Evolutionary conservation across 1,140 invertebrate genomes (phyloP).

Genomic region (Camponotus floridanus): DNA sequence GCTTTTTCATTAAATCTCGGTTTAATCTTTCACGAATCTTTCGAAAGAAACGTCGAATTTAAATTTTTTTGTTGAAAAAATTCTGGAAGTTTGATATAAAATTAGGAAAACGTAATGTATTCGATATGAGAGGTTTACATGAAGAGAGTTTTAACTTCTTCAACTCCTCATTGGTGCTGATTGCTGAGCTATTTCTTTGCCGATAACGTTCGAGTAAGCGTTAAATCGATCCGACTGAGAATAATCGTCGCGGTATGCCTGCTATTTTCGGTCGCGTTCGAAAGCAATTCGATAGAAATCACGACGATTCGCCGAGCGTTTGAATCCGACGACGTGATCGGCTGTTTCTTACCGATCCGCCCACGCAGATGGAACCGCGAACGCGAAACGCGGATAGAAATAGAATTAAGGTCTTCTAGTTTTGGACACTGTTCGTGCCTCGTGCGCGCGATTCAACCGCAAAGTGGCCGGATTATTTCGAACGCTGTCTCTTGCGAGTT

Average conservation of each 20-base stretch:
- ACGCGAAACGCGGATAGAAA: constrained; percentile 59
- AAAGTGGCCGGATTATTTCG: constrained; percentile 51
- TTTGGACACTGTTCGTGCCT: constrained; percentile 48
- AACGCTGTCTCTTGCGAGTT: constrained; percentile 3
- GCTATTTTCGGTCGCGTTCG: constrained; percentile 72
- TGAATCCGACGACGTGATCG: constrained; percentile 51
- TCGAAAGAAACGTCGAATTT: neutral
- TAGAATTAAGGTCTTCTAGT: constrained; percentile 65
- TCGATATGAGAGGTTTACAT: neutral
- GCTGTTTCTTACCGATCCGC: constrained; percentile 63
- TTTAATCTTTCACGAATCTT: neutral
- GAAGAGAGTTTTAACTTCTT: neutral
- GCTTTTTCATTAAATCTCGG: neutral
- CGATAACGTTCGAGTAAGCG: constrained; percentile 61
- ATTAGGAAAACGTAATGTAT: neutral
- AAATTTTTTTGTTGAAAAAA: neutral
- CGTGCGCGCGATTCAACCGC: constrained; percentile 20
- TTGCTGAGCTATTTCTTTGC: neutral
- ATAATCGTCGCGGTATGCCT: constrained; percentile 74
- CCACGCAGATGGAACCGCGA: constrained; percentile 60
- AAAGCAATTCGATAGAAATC: constrained; percentile 60
- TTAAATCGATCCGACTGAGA: constrained; percentile 62
- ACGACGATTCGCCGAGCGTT: neutral
- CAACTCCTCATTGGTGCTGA: constrained; percentile 18
- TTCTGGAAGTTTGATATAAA: neutral